Evolutionary conservation across 1,140 invertebrate genomes (phyloP), one percentile per base, ranked within the genome.

Genomic region (Hesperophylax magnus): DNA sequence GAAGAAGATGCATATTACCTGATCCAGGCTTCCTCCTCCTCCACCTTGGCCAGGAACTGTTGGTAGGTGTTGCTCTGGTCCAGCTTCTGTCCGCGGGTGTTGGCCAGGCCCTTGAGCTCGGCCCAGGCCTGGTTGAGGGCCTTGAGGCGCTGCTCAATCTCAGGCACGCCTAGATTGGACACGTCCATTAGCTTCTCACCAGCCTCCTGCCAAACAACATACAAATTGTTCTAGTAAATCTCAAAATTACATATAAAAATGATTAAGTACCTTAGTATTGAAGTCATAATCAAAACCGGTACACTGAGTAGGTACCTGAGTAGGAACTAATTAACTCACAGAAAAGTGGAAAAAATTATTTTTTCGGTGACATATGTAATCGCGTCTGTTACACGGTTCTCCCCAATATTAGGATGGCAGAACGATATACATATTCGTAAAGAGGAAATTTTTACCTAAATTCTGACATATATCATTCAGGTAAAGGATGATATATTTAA

Each of bases 11-110:
- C 7, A 8, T 3, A 4, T 22, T 67, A 92, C 86, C 93, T 93
- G 65, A 99, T 99, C 98, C 98, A 99, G 0, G 98, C 98, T 88
- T 99, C 98, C 88, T 99, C 98, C 87, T 99, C 98, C 86, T 99
- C 98, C 47, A 99, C 96, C 88, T 98, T 98, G 71, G 98, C 98
- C 82, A 99, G 92, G 92, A 99, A 99, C 88, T 99, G 97, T 89
- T 99, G 98, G 90, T 97, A 98, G 7, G 96, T 96, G 20, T 99
- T 91, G 11, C 97, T 98, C 88, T 99, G 97, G 82, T 99, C 97
- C 84, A 99, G 89, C 88, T 98, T 98, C 83, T 97, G 94, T 6
- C 97, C 97, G 76, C 98, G 91, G 60, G 93, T 96, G 0, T 94
- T 94, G 11, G 97, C 95, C 86, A 99, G 91, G 84, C 96, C 94